phyloP scores from a whole-genome alignment of 2,888 invertebrate genomes.

The Rhagium mordax region DNA sequence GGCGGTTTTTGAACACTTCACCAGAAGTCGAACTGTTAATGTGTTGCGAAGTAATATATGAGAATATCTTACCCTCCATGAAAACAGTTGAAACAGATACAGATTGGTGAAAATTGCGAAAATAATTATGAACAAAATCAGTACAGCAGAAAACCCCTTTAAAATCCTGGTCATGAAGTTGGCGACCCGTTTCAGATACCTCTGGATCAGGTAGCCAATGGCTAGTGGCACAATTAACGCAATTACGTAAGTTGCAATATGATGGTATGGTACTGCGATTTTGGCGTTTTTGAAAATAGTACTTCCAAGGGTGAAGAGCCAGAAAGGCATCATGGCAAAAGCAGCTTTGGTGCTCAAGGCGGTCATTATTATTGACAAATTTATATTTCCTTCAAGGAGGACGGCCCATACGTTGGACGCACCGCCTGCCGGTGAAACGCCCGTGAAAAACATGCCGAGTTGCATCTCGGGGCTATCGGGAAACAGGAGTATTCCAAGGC shows the following conservation, averaged over 20 bases:
- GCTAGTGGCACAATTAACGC: conserved; percentile 84
- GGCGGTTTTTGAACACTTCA: too few species aligned
- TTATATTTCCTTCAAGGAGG: conserved; percentile 91
- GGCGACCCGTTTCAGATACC: conserved; percentile 78
- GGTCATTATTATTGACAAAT: conserved; percentile 96
- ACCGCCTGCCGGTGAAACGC: conserved; percentile 93
- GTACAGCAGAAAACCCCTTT: conserved; percentile 86
- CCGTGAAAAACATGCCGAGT: conserved; percentile 91
- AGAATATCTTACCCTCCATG: conserved; percentile 81
- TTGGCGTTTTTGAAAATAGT: conserved; percentile 72
- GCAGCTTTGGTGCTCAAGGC: conserved; percentile 86
- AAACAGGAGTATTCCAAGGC: conserved; percentile 81
- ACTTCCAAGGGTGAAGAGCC: conserved; percentile 90
- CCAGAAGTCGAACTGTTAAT: too few species aligned
- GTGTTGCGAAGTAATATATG: too few species aligned
- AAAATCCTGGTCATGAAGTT: conserved; percentile 83
- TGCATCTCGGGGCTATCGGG: conserved; percentile 80
- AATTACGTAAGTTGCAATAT: conserved; percentile 82
- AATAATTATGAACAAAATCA: conserved; percentile 87
- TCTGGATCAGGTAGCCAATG: conserved; percentile 79
- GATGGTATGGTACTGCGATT: conserved; percentile 83
- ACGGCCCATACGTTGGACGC: conserved; percentile 98
- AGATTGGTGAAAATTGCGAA: conserved; percentile 93
- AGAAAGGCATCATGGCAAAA: conserved; percentile 92
- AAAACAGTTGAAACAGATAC: conserved; percentile 90